phyloP scores from a whole-genome alignment of 1,140 invertebrate species.

The Drosophila takahashii region DNA sequence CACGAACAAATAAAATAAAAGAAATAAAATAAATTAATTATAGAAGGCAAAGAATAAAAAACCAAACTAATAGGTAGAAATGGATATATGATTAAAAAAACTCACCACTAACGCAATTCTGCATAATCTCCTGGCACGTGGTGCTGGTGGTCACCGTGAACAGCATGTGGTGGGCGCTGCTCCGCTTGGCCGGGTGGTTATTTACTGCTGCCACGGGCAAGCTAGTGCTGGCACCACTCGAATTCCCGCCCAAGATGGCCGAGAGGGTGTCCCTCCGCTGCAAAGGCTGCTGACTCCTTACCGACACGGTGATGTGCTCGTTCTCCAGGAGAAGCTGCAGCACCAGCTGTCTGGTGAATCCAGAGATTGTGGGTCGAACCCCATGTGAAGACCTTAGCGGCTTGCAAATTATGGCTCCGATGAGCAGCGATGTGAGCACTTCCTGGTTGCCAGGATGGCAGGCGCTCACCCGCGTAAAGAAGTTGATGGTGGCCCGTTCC shows the following conservation, averaged over 20 bases:
- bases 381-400: slow-evolving; percentile 41
- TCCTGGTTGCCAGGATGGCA: slow-evolving; percentile 94
- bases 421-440: slow-evolving; percentile 91
- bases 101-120: slow-evolving; percentile 82
- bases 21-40: slow-evolving; percentile 43
- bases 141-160: slow-evolving; percentile 90
- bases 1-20: slow-evolving; percentile 13
- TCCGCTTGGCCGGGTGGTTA: slow-evolving; percentile 82
- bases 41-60: slow-evolving; percentile 26
- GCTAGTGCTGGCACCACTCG: slow-evolving; percentile 55
- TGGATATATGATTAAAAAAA: neutral
- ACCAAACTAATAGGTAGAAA: neutral
- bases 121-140: slow-evolving; percentile 86
- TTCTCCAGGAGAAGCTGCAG: slow-evolving; percentile 94
- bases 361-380: slow-evolving; percentile 87
- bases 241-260: slow-evolving; percentile 53
- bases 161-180: slow-evolving; percentile 87
- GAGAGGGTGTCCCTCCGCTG: slow-evolving; percentile 68
- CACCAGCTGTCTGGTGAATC: slow-evolving; percentile 94
- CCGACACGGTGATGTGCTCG: slow-evolving; percentile 91
- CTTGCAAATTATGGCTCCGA: slow-evolving; percentile 78
- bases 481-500: slow-evolving; percentile 90
- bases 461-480: slow-evolving; percentile 91
- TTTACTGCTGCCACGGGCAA: slow-evolving; percentile 72
- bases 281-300: slow-evolving; percentile 86